Evolutionary conservation across 2,113 vertebrate genomes (phyloP).

Genomic region (Delphinapterus leucas): DNA sequence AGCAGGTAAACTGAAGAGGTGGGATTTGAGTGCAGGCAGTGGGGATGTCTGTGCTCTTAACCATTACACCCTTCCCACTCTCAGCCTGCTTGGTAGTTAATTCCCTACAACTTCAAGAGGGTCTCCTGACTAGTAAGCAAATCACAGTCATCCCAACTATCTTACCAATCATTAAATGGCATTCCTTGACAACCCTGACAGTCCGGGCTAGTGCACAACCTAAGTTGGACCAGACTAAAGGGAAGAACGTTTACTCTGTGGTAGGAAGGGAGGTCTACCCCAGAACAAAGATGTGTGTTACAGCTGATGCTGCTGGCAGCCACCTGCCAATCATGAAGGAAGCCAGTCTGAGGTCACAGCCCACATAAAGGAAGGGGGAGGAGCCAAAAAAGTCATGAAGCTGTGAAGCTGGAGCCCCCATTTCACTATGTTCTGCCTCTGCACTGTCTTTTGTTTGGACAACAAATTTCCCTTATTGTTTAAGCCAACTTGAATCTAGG

Average conservation of each 20-base stretch:
- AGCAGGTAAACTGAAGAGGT: background rate
- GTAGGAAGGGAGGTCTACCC: background rate
- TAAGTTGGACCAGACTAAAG: background rate
- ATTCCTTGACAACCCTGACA: background rate
- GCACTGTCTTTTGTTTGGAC: background rate
- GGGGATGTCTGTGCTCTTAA: background rate
- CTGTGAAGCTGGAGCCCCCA: background rate
- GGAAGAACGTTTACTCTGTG: background rate
- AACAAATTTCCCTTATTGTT: background rate
- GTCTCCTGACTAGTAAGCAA: background rate
- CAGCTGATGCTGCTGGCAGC: too few species aligned
- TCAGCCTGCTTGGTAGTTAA: background rate
- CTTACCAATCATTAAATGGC: background rate
- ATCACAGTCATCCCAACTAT: background rate
- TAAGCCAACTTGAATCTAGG: background rate
- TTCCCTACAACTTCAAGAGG: background rate
- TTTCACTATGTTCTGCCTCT: background rate
- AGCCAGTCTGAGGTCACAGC: background rate
- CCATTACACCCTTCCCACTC: background rate
- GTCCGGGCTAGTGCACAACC: background rate
- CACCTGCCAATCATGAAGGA: background rate
- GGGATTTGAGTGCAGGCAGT: background rate
- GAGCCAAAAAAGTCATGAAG: background rate
- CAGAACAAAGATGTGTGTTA: background rate
- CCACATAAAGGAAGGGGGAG: background rate